Percentiles rank a stretch among this genome's conserved stretches.
These are phyloP conservation scores for Neotoxoptera formosana DNA, from an alignment of 1,140 invertebrate species.

Conservation along the genomic window DNA sequence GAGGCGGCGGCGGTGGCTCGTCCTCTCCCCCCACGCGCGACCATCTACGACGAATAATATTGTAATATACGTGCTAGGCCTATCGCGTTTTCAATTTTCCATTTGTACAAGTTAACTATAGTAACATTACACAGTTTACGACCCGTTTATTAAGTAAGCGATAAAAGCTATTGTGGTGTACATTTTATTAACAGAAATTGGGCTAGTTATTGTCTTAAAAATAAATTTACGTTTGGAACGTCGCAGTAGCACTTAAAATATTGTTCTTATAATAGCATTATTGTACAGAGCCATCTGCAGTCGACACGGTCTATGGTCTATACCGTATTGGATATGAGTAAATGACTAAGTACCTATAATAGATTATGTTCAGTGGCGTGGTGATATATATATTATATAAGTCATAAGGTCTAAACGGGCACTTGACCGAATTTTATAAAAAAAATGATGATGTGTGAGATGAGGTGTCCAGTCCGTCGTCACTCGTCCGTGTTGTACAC, in stretches of 20 bases:
- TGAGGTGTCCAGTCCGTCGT: neutral
- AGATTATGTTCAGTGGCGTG: neutral
- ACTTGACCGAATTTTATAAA: neutral
- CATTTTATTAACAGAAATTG: neutral
- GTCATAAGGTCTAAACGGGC: neutral
- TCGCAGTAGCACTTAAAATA: neutral
- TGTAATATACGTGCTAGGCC: neutral
- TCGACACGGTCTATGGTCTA: neutral
- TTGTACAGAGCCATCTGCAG: neutral
- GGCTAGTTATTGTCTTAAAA: neutral
- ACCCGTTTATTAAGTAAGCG: neutral
- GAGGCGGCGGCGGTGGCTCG: neutral
- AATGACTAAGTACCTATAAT: neutral
- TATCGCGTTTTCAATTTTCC: neutral
- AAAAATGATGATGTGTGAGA: neutral
- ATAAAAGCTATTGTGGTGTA: neutral
- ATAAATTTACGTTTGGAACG: neutral
- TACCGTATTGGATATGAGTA: neutral
- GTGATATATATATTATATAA: neutral
- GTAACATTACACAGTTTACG: neutral
- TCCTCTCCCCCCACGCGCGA: neutral
- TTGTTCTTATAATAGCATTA: neutral
- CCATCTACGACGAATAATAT: neutral
- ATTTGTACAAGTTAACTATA: neutral
- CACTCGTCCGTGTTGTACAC: no score